Base-by-base conservation (phyloP, 1,140 invertebrate genomes). In the Sitophilus oryzae region DNA sequence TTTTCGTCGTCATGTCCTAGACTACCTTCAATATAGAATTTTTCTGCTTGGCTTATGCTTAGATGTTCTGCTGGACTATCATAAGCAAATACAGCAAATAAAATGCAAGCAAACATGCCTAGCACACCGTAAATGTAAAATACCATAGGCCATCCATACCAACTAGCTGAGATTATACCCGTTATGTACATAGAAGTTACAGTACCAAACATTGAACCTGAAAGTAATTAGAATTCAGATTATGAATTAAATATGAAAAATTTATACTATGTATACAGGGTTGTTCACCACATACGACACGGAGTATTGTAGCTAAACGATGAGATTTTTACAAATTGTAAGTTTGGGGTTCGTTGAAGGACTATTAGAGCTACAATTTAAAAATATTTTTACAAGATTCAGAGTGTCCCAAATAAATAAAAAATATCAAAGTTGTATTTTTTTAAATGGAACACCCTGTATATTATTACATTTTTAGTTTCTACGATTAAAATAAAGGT, bases 121-220 rank as follows among this genome's bases (percentile, higher is more conserved):
- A 83, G 50, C 2, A 64, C 73, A 47, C 89, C 88, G 65, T 89
- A 86, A 0, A 82, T 65, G 63, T 91, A 91, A 67, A 90, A 92
- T 2, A 86, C 81, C 18, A 81, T 76, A 0, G 86, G 86, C 89
- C 89, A 91, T 0, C 89, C 89, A 2, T 78, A 61, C 30, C 36
- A 53, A 0, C 83, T 84, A 3, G 74, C 77, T 0, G 85, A 80
- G 1, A 91, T 66, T 4, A 76, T 52, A 0, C 88, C 89, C 19
- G 81, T 82, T 23, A 86, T 67, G 0, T 85, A 81, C 71, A 90
- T 78, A 10, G 83, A 77, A 0, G 89, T 66, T 2, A 91, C 80
- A 3, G 84, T 82, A 6, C 88, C 88, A 50, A 41, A 43, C 10
- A 47, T 19, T 11, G 46, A 45, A 37, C 34, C 54, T 54, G 18